Percentiles rank a stretch among this genome's conserved stretches.
Conservation (phyloP, 2,888 invertebrate genomes). For the Apodemia duryi region DNA sequence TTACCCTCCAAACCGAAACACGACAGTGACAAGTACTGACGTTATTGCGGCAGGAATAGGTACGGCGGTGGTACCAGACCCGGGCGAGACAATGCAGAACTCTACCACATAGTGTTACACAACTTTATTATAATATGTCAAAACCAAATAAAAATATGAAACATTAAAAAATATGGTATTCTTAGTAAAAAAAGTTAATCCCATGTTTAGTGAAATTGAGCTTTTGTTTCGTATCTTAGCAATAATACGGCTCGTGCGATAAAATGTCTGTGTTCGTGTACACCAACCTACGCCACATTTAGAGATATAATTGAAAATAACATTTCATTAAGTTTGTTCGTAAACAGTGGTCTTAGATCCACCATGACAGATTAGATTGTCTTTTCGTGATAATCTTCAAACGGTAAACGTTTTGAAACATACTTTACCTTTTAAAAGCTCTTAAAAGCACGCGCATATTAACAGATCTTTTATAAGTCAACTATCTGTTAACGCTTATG, state of each 20-base stretch:
- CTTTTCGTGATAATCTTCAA: slow-evolving; percentile 5
- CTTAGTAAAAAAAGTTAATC: background rate
- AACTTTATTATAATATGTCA: no score
- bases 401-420: background rate
- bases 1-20: no score
- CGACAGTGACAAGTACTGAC: no score
- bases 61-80: no score
- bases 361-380: slow-evolving; percentile 9
- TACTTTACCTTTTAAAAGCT: slow-evolving; percentile 1
- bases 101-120: no score
- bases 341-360: slow-evolving; percentile 6
- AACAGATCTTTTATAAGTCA: background rate
- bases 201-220: background rate
- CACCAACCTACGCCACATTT: background rate
- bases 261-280: background rate
- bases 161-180: background rate
- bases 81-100: no score
- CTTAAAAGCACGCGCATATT: background rate
- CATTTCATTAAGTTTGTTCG: slow-evolving; percentile 7
- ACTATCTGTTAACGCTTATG: background rate
- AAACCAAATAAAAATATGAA: background rate
- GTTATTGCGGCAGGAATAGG: no score
- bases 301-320: slow-evolving; percentile 10
- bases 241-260: background rate
- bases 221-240: background rate